Conservation (phyloP, 2,797 vertebrate genomes). For the Anableps anableps region DNA sequence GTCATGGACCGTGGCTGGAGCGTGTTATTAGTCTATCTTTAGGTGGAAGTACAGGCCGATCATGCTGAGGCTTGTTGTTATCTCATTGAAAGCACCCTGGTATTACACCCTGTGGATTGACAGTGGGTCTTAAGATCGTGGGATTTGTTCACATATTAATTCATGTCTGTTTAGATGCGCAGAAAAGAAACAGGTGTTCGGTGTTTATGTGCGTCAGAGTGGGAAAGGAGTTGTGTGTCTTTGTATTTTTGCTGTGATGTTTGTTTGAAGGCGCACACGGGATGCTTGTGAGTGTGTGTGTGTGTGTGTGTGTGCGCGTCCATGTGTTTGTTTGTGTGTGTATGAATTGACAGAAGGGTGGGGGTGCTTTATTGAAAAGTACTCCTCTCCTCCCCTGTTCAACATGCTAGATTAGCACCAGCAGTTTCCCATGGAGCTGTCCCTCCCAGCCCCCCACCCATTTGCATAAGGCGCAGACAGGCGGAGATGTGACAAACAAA, state of each 20-base stretch:
- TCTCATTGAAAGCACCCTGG: slow-evolving; percentile 73
- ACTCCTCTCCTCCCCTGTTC: slow-evolving; percentile 81
- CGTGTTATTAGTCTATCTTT: slow-evolving; percentile 71
- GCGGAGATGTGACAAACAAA: slow-evolving; percentile 85
- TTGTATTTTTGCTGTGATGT: slow-evolving; percentile 59
- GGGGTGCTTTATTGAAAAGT: slow-evolving; percentile 81
- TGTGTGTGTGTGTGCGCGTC: slow-evolving; percentile 25
- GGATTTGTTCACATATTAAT: slow-evolving; percentile 82
- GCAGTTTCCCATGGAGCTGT: slow-evolving; percentile 84
- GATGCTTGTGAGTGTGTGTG: slow-evolving; percentile 32
- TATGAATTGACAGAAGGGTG: slow-evolving; percentile 70
- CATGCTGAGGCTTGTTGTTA: slow-evolving; percentile 74
- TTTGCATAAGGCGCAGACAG: slow-evolving; percentile 87
- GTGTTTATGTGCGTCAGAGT: slow-evolving; percentile 65
- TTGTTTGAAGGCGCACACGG: slow-evolving; percentile 50
- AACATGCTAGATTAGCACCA: slow-evolving; percentile 86
- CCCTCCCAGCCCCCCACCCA: slow-evolving; percentile 66
- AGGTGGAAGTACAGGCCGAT: slow-evolving; percentile 62
- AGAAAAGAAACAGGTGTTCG: slow-evolving; percentile 83
- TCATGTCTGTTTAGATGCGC: slow-evolving; percentile 78
- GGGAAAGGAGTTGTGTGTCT: slow-evolving; percentile 54
- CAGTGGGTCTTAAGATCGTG: slow-evolving; percentile 80
- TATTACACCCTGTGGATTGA: slow-evolving; percentile 68
- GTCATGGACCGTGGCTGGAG: slow-evolving; percentile 63
- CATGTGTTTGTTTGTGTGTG: slow-evolving; percentile 46